These are phyloP conservation scores for Meloidogyne floridensis DNA, from an alignment of 1,140 invertebrate genomes.

Conservation along the genomic window DNA sequence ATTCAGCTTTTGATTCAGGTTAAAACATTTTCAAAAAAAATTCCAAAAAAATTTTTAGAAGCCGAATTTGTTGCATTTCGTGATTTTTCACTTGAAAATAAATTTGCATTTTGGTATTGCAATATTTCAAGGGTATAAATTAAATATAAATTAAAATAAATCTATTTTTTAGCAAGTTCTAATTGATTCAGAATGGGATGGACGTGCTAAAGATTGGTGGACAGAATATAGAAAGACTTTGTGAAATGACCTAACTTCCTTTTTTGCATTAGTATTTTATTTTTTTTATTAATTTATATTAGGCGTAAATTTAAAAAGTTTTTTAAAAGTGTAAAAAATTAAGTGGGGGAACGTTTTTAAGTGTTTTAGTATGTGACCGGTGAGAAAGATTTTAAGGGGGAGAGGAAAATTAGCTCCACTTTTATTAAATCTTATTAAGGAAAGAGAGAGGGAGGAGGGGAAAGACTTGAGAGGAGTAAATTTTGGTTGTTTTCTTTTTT, in stretches of 20 bases:
- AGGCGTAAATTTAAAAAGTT: neutral
- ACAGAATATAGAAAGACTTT: slow-evolving; percentile 25
- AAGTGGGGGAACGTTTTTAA: neutral
- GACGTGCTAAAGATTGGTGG: slow-evolving; percentile 46
- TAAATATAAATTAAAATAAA: neutral
- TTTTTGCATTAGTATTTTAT: neutral
- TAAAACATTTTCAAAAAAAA: neutral
- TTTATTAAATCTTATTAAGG: no score
- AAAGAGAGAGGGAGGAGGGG: neutral
- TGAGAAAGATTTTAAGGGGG: no score
- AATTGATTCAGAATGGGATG: slow-evolving; percentile 52
- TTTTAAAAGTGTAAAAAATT: neutral
- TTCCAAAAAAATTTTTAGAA: slow-evolving; percentile 8
- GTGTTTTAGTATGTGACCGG: neutral
- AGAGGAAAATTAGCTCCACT: no score
- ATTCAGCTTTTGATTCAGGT: slow-evolving; percentile 48
- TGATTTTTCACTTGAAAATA: slow-evolving; percentile 33
- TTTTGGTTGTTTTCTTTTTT: neutral
- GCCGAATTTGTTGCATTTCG: slow-evolving; percentile 38
- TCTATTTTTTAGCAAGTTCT: slow-evolving; percentile 29
- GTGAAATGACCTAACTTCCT: neutral
- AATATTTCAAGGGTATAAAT: slow-evolving; percentile 28
- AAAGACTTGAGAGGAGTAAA: neutral
- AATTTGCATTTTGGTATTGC: slow-evolving; percentile 38
- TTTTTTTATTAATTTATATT: neutral